Conservation (phyloP, 2,888 invertebrate species). For the Philaethria dido region DNA sequence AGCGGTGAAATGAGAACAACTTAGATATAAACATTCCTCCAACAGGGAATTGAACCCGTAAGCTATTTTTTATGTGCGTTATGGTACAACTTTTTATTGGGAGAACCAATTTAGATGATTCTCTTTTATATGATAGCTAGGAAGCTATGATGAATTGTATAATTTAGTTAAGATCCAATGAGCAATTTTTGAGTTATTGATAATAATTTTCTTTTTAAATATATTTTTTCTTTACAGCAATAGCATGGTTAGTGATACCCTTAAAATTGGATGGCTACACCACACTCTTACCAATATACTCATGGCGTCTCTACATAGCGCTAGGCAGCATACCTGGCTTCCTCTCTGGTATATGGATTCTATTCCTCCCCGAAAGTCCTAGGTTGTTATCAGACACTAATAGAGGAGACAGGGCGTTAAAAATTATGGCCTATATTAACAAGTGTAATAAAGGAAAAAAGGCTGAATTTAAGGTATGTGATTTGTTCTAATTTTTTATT, state of each 20-base stretch:
- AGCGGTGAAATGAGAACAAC: too few species aligned
- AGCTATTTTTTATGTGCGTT: too few species aligned
- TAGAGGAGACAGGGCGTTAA: conserved; percentile 82
- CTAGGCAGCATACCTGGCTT: conserved; percentile 86
- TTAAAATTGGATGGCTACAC: conserved; percentile 58
- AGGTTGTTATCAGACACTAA: conserved; percentile 86
- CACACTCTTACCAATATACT: conserved; percentile 79
- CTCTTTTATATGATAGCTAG: too few species aligned
- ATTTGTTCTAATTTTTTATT: neutral
- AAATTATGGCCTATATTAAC: conserved; percentile 83
- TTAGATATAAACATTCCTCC: too few species aligned
- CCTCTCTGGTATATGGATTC: conserved; percentile 82
- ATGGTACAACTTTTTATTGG: too few species aligned
- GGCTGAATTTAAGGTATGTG: conserved; percentile 79
- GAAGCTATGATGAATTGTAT: too few species aligned
- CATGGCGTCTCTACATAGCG: conserved; percentile 89
- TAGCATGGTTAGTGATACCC: conserved; percentile 88
- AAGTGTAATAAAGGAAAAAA: conserved; percentile 75
- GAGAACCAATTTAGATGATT: too few species aligned
- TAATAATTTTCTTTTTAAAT: neutral
- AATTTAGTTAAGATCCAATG: too few species aligned
- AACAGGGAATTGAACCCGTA: too few species aligned
- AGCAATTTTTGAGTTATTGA: too few species aligned
- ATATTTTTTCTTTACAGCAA: conserved; percentile 64
- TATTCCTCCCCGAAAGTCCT: conserved; percentile 88